Evolutionary conservation across 2,888 invertebrate genomes (phyloP).

Genomic region (Empis stercorea): DNA sequence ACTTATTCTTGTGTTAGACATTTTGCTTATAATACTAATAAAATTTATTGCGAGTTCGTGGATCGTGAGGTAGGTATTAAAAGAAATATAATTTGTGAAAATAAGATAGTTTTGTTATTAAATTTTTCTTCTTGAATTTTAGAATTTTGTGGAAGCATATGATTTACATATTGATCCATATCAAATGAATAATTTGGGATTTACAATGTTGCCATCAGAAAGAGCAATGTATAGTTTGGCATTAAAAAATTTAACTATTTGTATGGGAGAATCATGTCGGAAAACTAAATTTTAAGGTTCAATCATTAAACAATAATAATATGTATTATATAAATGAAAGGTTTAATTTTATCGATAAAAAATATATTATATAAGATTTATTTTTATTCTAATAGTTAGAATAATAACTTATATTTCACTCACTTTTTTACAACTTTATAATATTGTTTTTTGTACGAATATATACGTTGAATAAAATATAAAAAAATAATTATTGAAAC

Average conservation of each 20-base stretch:
- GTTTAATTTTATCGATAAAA: no score
- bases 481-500: no score
- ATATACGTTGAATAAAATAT: no score
- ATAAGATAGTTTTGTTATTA: slow-evolving; percentile 1
- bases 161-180: slow-evolving; percentile 55
- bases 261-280: slow-evolving; percentile 24
- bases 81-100: not conserved
- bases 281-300: slow-evolving; percentile 5
- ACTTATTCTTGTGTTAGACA: slow-evolving; percentile 67
- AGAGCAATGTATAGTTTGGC: slow-evolving; percentile 39
- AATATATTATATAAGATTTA: no score
- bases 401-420: no score
- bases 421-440: no score
- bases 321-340: no score
- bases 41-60: slow-evolving; percentile 38
- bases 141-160: slow-evolving; percentile 68
- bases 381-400: no score
- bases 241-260: slow-evolving; percentile 26
- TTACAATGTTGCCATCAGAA: slow-evolving; percentile 39
- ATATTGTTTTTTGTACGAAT: no score
- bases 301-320: not conserved
- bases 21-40: slow-evolving; percentile 36
- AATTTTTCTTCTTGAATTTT: slow-evolving; percentile 22
- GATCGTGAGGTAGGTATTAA: slow-evolving; percentile 37
- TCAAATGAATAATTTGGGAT: slow-evolving; percentile 54